A percentile compares a stretch with the other conserved stretches of the same genome.
Conservation (phyloP, 2,113 vertebrate genomes). For the Podilymbus podiceps region DNA sequence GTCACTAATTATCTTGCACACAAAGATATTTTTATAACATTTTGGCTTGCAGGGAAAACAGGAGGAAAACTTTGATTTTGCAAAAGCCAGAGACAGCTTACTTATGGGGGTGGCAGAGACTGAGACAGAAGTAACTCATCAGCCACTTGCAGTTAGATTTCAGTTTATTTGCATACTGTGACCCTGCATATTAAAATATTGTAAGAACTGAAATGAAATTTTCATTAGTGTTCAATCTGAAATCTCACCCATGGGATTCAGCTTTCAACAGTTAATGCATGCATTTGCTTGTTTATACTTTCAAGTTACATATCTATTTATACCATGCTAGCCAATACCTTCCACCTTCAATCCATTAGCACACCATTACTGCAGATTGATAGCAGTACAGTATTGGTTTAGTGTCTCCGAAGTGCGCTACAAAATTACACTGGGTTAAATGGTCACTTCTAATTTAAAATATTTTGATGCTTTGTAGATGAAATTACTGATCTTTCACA, state of each 20-base stretch:
- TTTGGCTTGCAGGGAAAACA: background rate
- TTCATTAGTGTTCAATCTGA: slow-evolving; percentile 53
- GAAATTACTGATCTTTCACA: background rate
- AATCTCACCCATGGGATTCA: background rate
- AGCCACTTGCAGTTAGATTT: slow-evolving; percentile 29
- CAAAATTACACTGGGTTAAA: background rate
- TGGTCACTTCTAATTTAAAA: background rate
- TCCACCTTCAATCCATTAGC: background rate
- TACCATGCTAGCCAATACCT: background rate
- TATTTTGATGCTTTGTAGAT: background rate
- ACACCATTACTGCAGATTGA: background rate
- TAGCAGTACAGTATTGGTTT: background rate
- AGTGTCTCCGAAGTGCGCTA: background rate
- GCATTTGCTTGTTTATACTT: slow-evolving; percentile 4
- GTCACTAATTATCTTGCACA: background rate
- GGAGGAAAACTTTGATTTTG: slow-evolving; percentile 18
- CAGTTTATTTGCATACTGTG: slow-evolving; percentile 55
- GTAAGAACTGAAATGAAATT: slow-evolving; percentile 57
- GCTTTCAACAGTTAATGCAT: background rate
- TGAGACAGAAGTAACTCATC: slow-evolving; percentile 41
- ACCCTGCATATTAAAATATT: slow-evolving; percentile 56
- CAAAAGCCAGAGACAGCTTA: slow-evolving; percentile 20
- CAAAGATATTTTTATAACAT: background rate
- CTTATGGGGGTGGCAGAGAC: slow-evolving; percentile 1
- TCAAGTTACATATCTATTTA: background rate